phyloP scores from a whole-genome alignment of 1,140 invertebrate genomes.

The Contarinia nasturtii region DNA sequence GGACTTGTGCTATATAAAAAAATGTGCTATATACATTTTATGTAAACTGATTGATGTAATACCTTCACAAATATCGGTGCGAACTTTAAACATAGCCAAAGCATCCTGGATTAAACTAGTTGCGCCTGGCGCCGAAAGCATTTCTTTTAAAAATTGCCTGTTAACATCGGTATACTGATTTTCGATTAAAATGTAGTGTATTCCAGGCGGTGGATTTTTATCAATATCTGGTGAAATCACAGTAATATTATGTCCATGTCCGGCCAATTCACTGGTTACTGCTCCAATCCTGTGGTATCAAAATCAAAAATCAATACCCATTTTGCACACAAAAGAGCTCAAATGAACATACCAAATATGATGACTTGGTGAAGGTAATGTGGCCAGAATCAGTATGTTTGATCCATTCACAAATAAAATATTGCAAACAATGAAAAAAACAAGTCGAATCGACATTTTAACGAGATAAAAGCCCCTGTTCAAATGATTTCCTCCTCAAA shows the following conservation, averaged over 20 bases:
- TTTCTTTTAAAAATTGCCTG: neutral
- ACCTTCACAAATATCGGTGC: too few relatives aligned
- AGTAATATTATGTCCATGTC: slow-evolving; percentile 33
- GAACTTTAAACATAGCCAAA: too few relatives aligned
- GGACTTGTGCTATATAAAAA: neutral
- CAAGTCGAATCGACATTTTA: neutral
- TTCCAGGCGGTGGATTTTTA: neutral
- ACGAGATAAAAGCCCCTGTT: too few relatives aligned
- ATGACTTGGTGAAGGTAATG: neutral
- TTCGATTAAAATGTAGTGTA: slow-evolving; percentile 2
- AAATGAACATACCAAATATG: slow-evolving; percentile 1
- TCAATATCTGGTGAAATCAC: slow-evolving; percentile 23
- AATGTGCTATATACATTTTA: too few relatives aligned
- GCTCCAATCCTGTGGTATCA: slow-evolving; percentile 6
- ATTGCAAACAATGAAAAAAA: neutral
- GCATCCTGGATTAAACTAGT: too few relatives aligned
- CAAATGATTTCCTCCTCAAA: too few relatives aligned
- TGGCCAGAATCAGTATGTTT: neutral
- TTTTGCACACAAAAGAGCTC: too few relatives aligned
- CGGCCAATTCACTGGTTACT: slow-evolving; percentile 30
- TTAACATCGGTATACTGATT: neutral
- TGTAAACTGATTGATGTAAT: too few relatives aligned
- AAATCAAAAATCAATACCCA: too few relatives aligned
- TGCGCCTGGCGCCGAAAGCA: too few relatives aligned
- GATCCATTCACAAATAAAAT: neutral